These are phyloP conservation scores for Lucilia sericata DNA, from an alignment of 1,140 invertebrate species.

Conservation along the genomic window DNA sequence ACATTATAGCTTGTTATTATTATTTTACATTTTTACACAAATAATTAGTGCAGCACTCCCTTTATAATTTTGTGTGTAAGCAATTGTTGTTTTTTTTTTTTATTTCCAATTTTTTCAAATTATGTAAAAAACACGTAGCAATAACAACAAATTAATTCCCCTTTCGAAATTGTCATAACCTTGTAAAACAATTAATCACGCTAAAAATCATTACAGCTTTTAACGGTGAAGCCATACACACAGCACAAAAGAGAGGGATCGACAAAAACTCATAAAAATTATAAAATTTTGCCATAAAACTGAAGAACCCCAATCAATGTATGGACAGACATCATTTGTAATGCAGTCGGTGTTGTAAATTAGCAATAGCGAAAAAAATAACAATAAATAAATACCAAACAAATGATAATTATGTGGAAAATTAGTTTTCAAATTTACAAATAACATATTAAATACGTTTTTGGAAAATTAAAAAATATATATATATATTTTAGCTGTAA, in stretches of 20 bases:
- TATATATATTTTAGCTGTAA: background rate
- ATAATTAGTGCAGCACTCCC: constrained; percentile 26
- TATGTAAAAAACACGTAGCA: background rate
- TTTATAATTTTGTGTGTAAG: background rate
- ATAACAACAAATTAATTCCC: constrained; percentile 6
- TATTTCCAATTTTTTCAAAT: background rate
- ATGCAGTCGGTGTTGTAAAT: too few species aligned
- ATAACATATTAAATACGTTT: background rate
- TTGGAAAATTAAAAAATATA: background rate
- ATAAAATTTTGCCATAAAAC: too few species aligned
- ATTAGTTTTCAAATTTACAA: background rate
- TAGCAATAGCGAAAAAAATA: background rate
- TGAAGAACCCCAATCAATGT: too few species aligned
- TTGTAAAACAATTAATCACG: constrained; percentile 16
- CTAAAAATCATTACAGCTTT: background rate
- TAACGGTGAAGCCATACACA: too few species aligned
- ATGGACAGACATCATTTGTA: too few species aligned
- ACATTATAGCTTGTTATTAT: background rate
- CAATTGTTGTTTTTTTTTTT: background rate
- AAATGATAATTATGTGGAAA: constrained; percentile 23
- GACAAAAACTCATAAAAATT: too few species aligned
- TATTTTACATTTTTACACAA: background rate
- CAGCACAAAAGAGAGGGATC: background rate
- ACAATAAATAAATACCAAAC: background rate
- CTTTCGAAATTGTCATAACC: constrained; percentile 26